Evolutionary conservation across 2,888 invertebrate species (phyloP), one percentile per base, ranked within the genome.

Genomic region (Tineola bisselliella): DNA sequence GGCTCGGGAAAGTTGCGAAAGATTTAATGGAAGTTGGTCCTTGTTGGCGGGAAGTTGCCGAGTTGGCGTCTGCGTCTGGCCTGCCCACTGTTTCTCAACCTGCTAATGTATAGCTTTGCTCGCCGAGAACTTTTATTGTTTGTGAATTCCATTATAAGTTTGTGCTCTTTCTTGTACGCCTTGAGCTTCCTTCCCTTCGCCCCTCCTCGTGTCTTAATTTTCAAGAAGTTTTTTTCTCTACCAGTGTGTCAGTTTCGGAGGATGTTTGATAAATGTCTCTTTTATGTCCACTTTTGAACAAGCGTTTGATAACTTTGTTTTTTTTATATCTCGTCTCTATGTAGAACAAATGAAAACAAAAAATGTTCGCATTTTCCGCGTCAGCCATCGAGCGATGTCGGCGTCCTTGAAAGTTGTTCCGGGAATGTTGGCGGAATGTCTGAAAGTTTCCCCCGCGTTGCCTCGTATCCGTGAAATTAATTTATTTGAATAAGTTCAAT

Each of bases 81-180:
- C 25, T 8, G 54, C 12, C 52, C 25, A 54, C 10, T 25, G 54
- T 10, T 25, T 18, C 81, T 79, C 81, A 79, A 70, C 67, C 66
- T 66, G 70, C 68, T 70, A 80, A 80, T 81, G 79, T 84, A 81
- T 81, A 33, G 82, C 81, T 83, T 83, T 80, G 81, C 79, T 79
- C 77, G 81, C 81, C 81, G 80, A 77, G 79, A 84, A 84, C 83
- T 86, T 86, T 84, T 84, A 86, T 86, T 84, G 84, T 83, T 84
- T 75, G 81, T 83, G 86, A 84, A 86, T 84, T 86, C 84, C 84
- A 84, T 84, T 86, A 86, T 84, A 84, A 86, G 79, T 86, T 84
- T 74, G 77, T 75, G 72, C 71, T 48, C 48, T 48, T 48, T 48
- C 48, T 48, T 48, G 13, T n/a, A 15, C 48, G 48, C 48, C 13